Conservation (phyloP, 1,140 invertebrate species). For the Trissolcus basalis region DNA sequence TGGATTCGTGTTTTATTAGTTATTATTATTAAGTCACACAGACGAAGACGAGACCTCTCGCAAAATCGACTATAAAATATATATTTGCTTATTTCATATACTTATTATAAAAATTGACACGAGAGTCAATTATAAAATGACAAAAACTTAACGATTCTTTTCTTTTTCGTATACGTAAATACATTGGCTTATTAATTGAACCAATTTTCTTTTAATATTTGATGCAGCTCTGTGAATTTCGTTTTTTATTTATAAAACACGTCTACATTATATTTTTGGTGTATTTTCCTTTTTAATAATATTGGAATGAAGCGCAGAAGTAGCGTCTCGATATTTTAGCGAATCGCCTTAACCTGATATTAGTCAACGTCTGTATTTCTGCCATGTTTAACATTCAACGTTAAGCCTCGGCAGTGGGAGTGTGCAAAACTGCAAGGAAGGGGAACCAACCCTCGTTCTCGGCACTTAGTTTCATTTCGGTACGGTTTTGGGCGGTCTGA, state of each 20-base stretch:
- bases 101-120: neutral
- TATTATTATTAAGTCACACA: constrained; percentile 39
- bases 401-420: constrained; percentile 34
- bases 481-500: constrained; percentile 57
- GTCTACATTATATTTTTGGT: neutral
- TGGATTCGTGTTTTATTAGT: constrained; percentile 32
- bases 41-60: constrained; percentile 19
- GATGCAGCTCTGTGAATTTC: too few species aligned
- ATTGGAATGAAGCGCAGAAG: constrained; percentile 15
- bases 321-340: constrained; percentile 33
- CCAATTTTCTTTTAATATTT: too few species aligned
- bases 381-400: constrained; percentile 57
- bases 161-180: too few species aligned
- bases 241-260: too few species aligned
- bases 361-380: constrained; percentile 52
- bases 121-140: too few species aligned
- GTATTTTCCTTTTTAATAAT: neutral
- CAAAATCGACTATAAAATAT: constrained; percentile 35
- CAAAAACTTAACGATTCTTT: too few species aligned
- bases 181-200: too few species aligned
- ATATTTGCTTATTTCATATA: constrained; percentile 20
- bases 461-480: constrained; percentile 52
- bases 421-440: constrained; percentile 39
- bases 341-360: constrained; percentile 48
- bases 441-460: constrained; percentile 49